Evolutionary conservation across 2,113 vertebrate genomes (phyloP).

Genomic region (Sturnus vulgaris): DNA sequence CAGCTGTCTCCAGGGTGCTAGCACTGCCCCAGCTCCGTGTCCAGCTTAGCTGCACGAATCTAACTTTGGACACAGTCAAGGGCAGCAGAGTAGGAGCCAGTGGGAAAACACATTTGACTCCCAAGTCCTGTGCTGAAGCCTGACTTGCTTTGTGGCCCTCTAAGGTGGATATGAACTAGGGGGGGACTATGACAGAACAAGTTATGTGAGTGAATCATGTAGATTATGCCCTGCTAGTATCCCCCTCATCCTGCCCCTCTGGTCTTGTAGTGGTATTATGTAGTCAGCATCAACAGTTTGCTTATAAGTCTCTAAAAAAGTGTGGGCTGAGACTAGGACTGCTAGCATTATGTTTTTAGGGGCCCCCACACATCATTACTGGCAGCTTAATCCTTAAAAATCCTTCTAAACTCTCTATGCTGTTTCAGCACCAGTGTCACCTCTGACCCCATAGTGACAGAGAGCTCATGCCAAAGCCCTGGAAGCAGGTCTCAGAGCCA

Average conservation of each 20-base stretch:
- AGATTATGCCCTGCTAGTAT: background rate
- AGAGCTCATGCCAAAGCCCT: background rate
- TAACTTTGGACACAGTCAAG: background rate
- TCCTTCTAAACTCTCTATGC: background rate
- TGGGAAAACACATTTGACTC: background rate
- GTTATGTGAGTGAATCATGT: background rate
- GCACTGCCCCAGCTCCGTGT: background rate
- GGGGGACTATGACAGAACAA: background rate
- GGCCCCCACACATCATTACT: fast-evolving
- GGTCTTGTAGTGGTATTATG: background rate
- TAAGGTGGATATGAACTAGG: background rate
- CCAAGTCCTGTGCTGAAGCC: background rate
- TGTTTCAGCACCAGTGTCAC: background rate
- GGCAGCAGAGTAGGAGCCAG: background rate
- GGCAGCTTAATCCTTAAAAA: background rate
- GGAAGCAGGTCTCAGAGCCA: fast-evolving
- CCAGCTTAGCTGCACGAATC: background rate
- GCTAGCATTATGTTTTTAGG: background rate
- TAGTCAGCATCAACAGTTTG: background rate
- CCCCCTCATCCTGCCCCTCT: background rate
- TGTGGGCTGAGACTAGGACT: background rate
- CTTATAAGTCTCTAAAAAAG: background rate
- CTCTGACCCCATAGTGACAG: fast-evolving
- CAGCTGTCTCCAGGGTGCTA: background rate
- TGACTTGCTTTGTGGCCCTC: background rate